These are phyloP conservation scores for Enhydra lutris DNA, from an alignment of 2,113 vertebrate species.

Conservation along the genomic window DNA sequence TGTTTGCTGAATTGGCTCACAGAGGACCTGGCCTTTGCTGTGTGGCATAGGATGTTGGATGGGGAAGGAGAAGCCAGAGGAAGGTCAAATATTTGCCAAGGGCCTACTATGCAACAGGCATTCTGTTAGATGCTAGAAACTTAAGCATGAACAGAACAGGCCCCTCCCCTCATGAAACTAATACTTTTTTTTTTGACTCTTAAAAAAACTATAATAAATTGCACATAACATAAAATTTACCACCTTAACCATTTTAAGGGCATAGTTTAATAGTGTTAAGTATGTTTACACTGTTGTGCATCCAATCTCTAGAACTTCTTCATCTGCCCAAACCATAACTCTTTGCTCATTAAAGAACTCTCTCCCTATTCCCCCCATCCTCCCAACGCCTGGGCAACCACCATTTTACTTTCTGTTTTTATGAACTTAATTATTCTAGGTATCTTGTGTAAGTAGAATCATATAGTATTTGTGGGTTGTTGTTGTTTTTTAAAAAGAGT, in stretches of 20 bases:
- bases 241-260: not conserved
- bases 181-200: not conserved
- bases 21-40: slow-evolving; percentile 3
- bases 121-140: not conserved
- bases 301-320: not conserved
- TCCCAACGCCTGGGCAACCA: too few relatives aligned
- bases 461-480: not conserved
- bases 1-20: slow-evolving; percentile 45
- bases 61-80: slow-evolving; percentile 18
- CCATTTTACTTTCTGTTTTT: not conserved
- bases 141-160: not conserved
- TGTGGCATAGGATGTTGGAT: not conserved
- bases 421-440: not conserved
- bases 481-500: too few relatives aligned
- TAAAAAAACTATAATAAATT: not conserved
- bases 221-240: not conserved
- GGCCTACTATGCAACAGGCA: not conserved
- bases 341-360: not conserved
- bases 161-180: not conserved
- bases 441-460: not conserved
- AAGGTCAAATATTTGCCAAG: slow-evolving; percentile 44
- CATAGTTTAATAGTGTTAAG: not conserved
- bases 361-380: not conserved
- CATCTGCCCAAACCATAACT: not conserved
- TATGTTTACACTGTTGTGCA: not conserved